A percentile compares a stretch with the other conserved stretches of the same genome.
Evolutionary conservation across 2,888 invertebrate genomes (phyloP).

Genomic region (Himalopsyche tibetana): DNA sequence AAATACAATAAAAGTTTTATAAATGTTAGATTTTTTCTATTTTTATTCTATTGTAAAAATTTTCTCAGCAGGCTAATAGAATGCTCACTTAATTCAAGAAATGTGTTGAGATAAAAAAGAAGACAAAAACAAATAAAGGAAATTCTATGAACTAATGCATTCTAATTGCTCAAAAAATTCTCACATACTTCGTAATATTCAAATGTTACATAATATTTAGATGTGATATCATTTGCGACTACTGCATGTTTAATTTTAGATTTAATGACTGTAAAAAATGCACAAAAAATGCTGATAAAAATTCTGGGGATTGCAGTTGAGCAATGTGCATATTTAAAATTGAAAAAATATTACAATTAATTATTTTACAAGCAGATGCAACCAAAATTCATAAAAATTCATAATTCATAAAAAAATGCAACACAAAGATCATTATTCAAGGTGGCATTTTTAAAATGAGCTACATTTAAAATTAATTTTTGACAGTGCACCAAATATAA

Average conservation of each 20-base stretch:
- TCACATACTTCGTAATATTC: constrained; percentile 6
- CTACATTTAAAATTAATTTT: too few species aligned
- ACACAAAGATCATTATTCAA: too few species aligned
- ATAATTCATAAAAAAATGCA: too few species aligned
- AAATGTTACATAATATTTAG: constrained; percentile 13
- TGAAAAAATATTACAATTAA: background rate
- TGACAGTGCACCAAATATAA: too few species aligned
- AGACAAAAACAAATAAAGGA: constrained; percentile 31
- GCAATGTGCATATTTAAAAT: background rate
- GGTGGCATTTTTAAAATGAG: too few species aligned
- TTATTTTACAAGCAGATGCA: background rate
- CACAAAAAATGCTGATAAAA: constrained; percentile 52
- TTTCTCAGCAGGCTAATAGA: background rate
- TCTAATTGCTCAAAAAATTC: constrained; percentile 21
- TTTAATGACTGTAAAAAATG: background rate
- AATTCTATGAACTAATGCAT: constrained; percentile 1
- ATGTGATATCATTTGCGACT: constrained; percentile 9
- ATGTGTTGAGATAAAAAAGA: background rate
- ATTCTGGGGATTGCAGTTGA: background rate
- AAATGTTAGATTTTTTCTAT: background rate
- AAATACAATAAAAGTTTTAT: background rate
- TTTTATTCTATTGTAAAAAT: background rate
- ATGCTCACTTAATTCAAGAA: background rate
- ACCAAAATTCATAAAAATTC: too few species aligned
- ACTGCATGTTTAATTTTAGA: constrained; percentile 28